A percentile compares a stretch with the other conserved stretches of the same genome.
These are phyloP conservation scores for Megalonaias nervosa DNA, from an alignment of 1,140 invertebrate species.

Conservation along the genomic window DNA sequence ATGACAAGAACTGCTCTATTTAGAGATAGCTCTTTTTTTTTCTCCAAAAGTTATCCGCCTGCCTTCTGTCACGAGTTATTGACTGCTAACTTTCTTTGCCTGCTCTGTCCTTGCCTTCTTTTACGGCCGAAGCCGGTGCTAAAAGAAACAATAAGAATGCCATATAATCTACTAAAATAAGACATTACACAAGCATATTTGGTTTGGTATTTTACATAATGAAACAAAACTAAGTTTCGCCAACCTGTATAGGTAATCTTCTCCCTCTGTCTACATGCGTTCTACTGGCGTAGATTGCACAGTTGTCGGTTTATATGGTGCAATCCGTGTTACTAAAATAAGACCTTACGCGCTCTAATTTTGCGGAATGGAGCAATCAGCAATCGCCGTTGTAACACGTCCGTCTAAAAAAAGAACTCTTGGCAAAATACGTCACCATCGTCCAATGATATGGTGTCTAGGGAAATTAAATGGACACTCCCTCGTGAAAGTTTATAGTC, in stretches of 20 bases:
- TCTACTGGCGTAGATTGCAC: conserved; percentile 32
- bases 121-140: too few relatives aligned
- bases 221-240: not conserved
- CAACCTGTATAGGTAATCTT: conserved; percentile 34
- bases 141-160: too few relatives aligned
- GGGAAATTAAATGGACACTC: not conserved
- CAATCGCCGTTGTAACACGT: conserved; percentile 1
- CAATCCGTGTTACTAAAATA: conserved; percentile 27
- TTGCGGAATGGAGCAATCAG: conserved; percentile 8
- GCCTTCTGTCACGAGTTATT: too few relatives aligned
- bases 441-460: conserved; percentile 6
- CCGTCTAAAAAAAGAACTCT: conserved; percentile 10
- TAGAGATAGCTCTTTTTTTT: too few relatives aligned
- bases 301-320: conserved; percentile 21
- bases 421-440: conserved; percentile 17
- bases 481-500: too few relatives aligned
- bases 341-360: conserved; percentile 22
- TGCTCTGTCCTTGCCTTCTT: too few relatives aligned
- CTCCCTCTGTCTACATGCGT: conserved; percentile 29
- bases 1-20: too few relatives aligned
- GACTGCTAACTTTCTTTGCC: too few relatives aligned
- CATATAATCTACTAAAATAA: not conserved
- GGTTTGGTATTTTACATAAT: not conserved
- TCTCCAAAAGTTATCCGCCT: too few relatives aligned
- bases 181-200: not conserved